Evolutionary conservation across 2,113 vertebrate species (phyloP), one percentile per base, ranked within the genome.

Genomic region (Cephalopholis sonnerati): DNA sequence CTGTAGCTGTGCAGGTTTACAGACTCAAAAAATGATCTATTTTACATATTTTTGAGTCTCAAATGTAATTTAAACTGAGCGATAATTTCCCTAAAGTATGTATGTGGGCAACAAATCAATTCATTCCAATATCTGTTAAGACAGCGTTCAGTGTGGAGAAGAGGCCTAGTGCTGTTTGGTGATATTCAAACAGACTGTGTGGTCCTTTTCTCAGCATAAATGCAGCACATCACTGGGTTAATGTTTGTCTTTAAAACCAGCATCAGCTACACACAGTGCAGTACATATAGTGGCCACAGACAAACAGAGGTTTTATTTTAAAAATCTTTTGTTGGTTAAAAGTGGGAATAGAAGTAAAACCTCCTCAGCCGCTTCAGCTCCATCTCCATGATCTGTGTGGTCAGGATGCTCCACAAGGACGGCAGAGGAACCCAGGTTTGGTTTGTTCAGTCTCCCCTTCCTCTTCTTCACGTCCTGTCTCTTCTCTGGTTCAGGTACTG

Each of bases 401-500:
- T 86, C 79, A 3, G 63, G 18, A 2, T 66, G 32, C 59, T 87
- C 84, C 77, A 39, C 51, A 0, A 67, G 61, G 55, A 68, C 10
- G 8, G 32, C 1, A 11, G 84, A 44, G 11, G 84, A 64, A 24
- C 65, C 24, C 41, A 81, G 53, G 72, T 62, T 74, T 7, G 65
- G 48, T 22, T 92, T 90, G 62, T 64, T 27, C 73, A 95, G 93
- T 75, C 94, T 94, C 18, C 95, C 95, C 81, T 94, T 96, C 58
- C 88, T 94, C 72, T 93, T 94, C 46, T 80, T 95, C 90, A 90
- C 93, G 22, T 96, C 95, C 4, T 94, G 90, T 27, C 94, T 94
- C 79, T 94, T 93, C 0, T 84, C 92, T 0, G 89, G 68, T 59
- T 64, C 90, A 48, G 80, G 74, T 22, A 92, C 27, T 39, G 84